Evolutionary conservation across 2,113 vertebrate genomes (phyloP), one percentile per base, ranked within the genome.

Genomic region (Elgaria multicarinata): DNA sequence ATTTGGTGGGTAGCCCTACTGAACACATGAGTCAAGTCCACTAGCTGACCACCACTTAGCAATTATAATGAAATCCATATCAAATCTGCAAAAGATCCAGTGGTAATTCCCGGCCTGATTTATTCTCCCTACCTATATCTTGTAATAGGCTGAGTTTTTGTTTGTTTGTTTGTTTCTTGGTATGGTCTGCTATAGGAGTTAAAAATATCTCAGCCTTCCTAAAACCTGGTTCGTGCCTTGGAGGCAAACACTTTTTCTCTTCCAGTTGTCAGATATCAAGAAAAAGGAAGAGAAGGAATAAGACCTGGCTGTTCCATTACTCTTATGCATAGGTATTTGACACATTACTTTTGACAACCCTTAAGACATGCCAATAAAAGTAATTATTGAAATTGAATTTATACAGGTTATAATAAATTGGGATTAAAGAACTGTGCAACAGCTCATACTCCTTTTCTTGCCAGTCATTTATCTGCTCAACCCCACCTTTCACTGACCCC

Each of bases 1-100:
- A 89, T 74, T 91, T 92, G 81, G 86, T 87, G 90, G 84, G 91
- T 92, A 87, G 94, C 86, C 94, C 62, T 33, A 16, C 46, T 79
- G 84, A 93, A 91, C 3, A 66, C 69, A 20, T 76, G 88, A 92
- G 85, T 93, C 80, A 87, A 82, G 89, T 67, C 6, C 1, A 83
- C 44, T 24, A 90, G 86, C 89, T 93, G 86, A 92, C 50, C 46
- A 85, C 80, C 90, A 44, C 53, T 6, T 87, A 79, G 89, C 69
- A 92, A 93, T 83, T 87, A 90, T 85, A 92, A 72, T 22, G 82
- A 89, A 80, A 55, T 87, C 88, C 89, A 55, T 18, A 88, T 80
- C 86, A 91, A 94, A 88, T 79, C 87, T 89, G 6, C 64, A 77
- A 53, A 83, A 85, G 72, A 91, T 87, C 78, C 0, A 9, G 83